These are phyloP conservation scores for Antigone vipio DNA, from an alignment of 2,113 vertebrate species.

Conservation along the genomic window DNA sequence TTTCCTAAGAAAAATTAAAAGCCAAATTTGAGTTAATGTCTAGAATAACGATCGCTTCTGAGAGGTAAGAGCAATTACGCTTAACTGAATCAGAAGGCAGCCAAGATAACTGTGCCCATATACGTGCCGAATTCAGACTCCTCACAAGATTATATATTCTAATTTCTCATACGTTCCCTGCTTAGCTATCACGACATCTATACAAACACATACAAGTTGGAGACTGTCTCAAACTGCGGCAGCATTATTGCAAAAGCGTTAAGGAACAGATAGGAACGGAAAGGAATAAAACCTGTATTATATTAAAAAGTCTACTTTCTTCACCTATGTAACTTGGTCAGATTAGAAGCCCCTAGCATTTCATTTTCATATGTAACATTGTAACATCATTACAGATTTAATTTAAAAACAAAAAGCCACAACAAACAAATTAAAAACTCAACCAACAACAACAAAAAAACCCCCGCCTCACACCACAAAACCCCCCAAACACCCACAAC, in stretches of 20 bases:
- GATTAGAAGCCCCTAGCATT: neutral
- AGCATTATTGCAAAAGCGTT: neutral
- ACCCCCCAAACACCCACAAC: neutral
- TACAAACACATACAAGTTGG: neutral
- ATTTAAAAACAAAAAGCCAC: neutral
- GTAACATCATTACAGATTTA: neutral
- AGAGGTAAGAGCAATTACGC: neutral
- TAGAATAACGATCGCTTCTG: neutral
- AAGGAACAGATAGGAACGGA: accelerated
- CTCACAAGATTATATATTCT: neutral
- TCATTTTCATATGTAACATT: neutral
- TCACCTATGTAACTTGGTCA: neutral
- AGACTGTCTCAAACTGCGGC: neutral
- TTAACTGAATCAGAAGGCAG: neutral
- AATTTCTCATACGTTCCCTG: neutral
- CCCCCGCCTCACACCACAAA: too few relatives aligned
- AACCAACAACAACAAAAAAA: too few relatives aligned
- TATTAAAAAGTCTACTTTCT: neutral
- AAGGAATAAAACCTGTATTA: neutral
- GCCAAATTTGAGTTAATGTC: neutral
- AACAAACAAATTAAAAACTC: too few relatives aligned
- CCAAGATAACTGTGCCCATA: neutral
- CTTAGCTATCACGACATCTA: neutral
- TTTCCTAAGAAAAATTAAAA: neutral
- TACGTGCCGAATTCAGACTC: neutral